phyloP scores from a whole-genome alignment of 2,888 invertebrate species.

The Nesidiocoris tenuis region DNA sequence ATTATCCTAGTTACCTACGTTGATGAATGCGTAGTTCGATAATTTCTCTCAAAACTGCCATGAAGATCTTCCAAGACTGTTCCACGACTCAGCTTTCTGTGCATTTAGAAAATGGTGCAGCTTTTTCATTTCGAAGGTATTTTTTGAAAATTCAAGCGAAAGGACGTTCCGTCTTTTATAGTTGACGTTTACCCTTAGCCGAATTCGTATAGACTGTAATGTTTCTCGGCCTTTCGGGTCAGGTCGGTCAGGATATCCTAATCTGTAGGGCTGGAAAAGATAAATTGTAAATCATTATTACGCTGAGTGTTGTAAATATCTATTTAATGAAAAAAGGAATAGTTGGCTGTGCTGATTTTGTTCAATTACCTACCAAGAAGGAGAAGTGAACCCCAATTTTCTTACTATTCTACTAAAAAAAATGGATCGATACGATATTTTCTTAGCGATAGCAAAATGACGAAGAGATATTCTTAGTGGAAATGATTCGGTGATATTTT shows the following conservation, averaged over 20 bases:
- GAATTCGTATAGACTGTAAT: too few species aligned
- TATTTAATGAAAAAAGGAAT: conserved; percentile 36
- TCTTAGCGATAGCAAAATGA: conserved; percentile 1
- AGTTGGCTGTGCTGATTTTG: conserved; percentile 42
- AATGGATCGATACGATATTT: conserved; percentile 14
- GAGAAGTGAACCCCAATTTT: background rate
- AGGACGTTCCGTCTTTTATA: background rate
- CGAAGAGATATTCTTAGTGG: background rate
- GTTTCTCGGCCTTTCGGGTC: too few species aligned
- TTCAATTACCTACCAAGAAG: conserved; percentile 30
- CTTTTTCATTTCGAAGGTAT: background rate
- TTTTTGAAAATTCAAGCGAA: background rate
- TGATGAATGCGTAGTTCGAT: too few species aligned
- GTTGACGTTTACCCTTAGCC: background rate
- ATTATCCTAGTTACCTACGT: too few species aligned
- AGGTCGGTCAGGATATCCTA: too few species aligned
- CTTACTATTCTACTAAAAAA: background rate
- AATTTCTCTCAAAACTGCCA: conserved; percentile 31
- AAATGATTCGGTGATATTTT: conserved; percentile 5
- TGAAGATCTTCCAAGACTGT: conserved; percentile 29
- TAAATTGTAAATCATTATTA: too few species aligned
- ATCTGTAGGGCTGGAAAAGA: background rate
- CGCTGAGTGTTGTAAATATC: conserved; percentile 34
- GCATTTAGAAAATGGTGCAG: conserved; percentile 33
- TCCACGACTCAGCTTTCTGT: conserved; percentile 27